Evolutionary conservation across 2,888 invertebrate species (phyloP).

Genomic region (Papilio elwesi): DNA sequence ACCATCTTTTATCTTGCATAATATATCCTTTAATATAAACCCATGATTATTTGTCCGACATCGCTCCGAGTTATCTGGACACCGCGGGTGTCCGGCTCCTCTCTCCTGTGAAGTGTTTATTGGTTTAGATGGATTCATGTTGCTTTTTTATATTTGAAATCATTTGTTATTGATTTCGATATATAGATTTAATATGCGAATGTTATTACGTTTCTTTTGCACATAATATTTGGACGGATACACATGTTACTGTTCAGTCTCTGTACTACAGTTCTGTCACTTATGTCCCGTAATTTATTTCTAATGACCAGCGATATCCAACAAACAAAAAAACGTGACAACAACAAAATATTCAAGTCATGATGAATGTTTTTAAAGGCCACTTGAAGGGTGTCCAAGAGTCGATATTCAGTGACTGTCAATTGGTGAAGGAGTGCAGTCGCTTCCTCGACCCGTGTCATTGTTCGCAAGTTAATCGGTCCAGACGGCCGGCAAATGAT

Average conservation of each 20-base stretch:
- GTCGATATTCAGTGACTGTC: conserved; percentile 59
- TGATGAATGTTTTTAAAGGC: conserved; percentile 27
- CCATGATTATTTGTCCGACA: conserved; percentile 76
- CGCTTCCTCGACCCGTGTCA: conserved; percentile 65
- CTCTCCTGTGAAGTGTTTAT: conserved; percentile 42
- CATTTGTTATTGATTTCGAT: conserved; percentile 10
- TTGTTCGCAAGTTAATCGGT: conserved; percentile 65
- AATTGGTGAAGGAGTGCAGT: conserved; percentile 60
- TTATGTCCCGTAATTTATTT: not conserved
- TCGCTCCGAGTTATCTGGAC: conserved; percentile 75
- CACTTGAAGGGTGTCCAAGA: conserved; percentile 50
- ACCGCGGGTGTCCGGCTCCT: conserved; percentile 70
- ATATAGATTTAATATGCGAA: conserved; percentile 14
- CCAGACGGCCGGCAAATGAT: conserved; percentile 77
- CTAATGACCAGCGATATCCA: not conserved
- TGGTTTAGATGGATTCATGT: conserved; percentile 37
- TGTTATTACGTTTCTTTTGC: conserved; percentile 3
- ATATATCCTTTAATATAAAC: conserved; percentile 81
- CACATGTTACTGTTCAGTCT: not conserved
- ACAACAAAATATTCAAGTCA: not conserved
- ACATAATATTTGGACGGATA: not conserved
- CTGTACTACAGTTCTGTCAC: not conserved
- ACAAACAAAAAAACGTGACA: not conserved
- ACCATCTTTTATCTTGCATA: conserved; percentile 80
- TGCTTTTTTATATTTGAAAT: conserved; percentile 33